Evolutionary conservation across 2,888 invertebrate genomes (phyloP).

Genomic region (Bellardia pandia): DNA sequence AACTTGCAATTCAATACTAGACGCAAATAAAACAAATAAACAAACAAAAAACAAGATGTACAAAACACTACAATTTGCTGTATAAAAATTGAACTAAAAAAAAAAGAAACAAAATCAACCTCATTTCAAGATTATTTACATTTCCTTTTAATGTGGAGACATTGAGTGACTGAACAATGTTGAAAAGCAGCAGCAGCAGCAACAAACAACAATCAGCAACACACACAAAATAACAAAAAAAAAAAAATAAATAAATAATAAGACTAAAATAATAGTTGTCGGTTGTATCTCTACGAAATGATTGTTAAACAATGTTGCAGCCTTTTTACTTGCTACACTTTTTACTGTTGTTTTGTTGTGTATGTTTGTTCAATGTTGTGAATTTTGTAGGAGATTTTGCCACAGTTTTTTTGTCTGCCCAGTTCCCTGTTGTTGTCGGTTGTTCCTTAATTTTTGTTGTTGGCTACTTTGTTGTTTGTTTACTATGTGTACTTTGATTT

Average conservation of each 20-base stretch:
- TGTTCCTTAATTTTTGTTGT: neutral
- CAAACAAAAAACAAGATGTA: neutral
- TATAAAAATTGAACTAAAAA: constrained; percentile 15
- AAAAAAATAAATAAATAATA: neutral
- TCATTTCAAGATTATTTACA: constrained; percentile 75
- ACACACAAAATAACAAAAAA: neutral
- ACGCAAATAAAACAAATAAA: constrained; percentile 22
- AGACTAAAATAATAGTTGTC: constrained; percentile 35
- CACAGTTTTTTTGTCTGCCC: constrained; percentile 33
- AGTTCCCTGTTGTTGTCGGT: neutral
- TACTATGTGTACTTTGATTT: constrained; percentile 14
- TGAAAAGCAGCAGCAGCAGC: constrained; percentile 30
- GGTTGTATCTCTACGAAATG: constrained; percentile 16
- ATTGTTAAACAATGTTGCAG: constrained; percentile 41
- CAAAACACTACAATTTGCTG: constrained; percentile 33
- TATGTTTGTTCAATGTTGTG: neutral
- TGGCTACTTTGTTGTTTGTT: constrained; percentile 52
- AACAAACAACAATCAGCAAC: constrained; percentile 7
- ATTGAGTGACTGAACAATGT: constrained; percentile 74
- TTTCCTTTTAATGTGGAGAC: constrained; percentile 73
- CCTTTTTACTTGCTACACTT: constrained; percentile 33
- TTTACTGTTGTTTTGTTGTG: constrained; percentile 1
- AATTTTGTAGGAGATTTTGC: constrained; percentile 45
- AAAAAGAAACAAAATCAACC: constrained; percentile 55
- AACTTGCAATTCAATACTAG: constrained; percentile 51